Base-by-base conservation (phyloP, 1,140 invertebrate genomes). In the Ericerus pela region DNA sequence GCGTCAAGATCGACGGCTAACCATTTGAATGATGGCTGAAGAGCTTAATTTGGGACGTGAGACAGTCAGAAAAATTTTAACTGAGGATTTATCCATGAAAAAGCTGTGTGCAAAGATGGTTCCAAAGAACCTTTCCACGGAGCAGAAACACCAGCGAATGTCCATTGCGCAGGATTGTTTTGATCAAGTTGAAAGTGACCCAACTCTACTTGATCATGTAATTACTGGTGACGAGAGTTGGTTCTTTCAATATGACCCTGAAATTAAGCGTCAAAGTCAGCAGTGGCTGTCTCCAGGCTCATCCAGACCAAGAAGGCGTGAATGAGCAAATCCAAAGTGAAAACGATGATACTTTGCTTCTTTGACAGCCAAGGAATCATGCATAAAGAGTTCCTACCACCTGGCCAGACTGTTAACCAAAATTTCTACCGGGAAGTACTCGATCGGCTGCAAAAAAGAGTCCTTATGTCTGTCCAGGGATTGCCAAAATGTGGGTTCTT, bases 311-410 rank as follows among this genome's bases (percentile, higher is more conserved):
- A 55, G 41, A 55, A 38, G 22, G 27, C 54, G 12, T 27, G 24
- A 41, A 55, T 41, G 43, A 31, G 27, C 18, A 52, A 56, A 27
- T 65, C 58, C 28, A 64, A 63, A 29, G 53, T 65, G 31, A 68
- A 69, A 55, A 61, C 61, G 8, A 67, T 67, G 62, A 54, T 66
- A 41, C 64, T 64, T 60, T 31, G 51, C 59, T 68, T 66, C 58
- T 69, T 69, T 55, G 59, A 67, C 51, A 37, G 12, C n/a, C 54
- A 53, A 31, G 63, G 62, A 2, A 53, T 67, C 8, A 60, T 67
- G n/a, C 62, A 68, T 56, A 53, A 59, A 27, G 60, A 68, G 56
- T 68, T 64, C 53, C 55, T 62, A 41, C 59, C 65, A 38, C 51
- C 52, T 33, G 62, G 64, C 27, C 58, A 61, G 37, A 66, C 62